Evolutionary conservation across 1,140 invertebrate genomes (phyloP).

Genomic region (Trachymyrmex cornetzi): DNA sequence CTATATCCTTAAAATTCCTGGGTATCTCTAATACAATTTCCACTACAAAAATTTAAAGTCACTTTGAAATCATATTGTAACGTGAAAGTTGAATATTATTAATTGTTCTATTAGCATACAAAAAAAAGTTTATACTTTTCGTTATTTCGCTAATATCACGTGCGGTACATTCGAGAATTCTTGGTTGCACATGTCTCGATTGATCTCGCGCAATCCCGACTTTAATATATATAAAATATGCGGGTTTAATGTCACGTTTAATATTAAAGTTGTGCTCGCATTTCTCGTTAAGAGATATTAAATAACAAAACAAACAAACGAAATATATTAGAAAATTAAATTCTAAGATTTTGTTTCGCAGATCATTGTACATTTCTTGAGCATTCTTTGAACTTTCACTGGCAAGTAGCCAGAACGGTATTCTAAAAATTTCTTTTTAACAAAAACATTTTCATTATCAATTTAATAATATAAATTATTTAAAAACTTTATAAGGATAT

Average conservation of each 20-base stretch:
- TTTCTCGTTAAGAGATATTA: not conserved
- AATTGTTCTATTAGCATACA: not conserved
- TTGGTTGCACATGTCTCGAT: not conserved
- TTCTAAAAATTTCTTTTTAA: no score
- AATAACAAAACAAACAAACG: not conserved
- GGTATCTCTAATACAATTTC: not conserved
- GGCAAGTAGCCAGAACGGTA: no score
- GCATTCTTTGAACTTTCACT: no score
- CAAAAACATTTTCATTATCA: not conserved
- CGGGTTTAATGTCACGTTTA: not conserved
- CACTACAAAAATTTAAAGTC: not conserved
- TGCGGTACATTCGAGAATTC: not conserved
- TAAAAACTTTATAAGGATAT: not conserved
- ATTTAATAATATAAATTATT: constrained; percentile 8
- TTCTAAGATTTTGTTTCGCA: not conserved
- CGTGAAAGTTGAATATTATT: not conserved
- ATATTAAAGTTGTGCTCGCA: not conserved
- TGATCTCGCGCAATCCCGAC: not conserved
- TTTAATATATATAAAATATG: not conserved
- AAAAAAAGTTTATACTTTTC: not conserved
- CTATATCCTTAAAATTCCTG: constrained; percentile 23
- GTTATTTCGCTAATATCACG: constrained; percentile 14
- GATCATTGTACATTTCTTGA: not conserved
- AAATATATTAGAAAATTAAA: not conserved
- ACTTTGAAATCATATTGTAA: not conserved